Evolutionary conservation across 2,113 vertebrate genomes (phyloP).

Genomic region (Pica pica): DNA sequence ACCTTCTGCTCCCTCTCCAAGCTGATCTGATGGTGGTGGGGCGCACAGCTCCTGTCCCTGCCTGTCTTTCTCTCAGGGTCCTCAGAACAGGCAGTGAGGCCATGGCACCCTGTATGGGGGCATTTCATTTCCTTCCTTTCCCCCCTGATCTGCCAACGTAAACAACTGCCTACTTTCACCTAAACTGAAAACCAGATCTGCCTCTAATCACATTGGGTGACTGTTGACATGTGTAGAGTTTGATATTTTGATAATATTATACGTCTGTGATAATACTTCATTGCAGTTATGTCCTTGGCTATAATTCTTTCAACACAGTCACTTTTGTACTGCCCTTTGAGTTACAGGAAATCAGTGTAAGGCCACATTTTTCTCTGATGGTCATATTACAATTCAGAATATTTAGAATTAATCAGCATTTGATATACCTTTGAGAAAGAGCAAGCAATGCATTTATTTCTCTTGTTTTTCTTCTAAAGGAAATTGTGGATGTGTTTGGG

Average conservation of each 20-base stretch:
- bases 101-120: background rate
- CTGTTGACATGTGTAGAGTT: constrained; percentile 28
- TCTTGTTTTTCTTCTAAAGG: background rate
- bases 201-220: background rate
- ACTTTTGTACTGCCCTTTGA: background rate
- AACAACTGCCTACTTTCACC: constrained; percentile 7
- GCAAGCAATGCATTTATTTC: background rate
- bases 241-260: constrained; percentile 52
- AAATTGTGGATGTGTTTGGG: background rate
- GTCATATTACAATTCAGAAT: background rate
- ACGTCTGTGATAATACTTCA: constrained; percentile 32
- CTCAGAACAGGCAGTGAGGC: background rate
- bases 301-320: constrained; percentile 50
- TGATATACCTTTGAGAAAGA: background rate
- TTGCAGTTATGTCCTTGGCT: constrained; percentile 38
- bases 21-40: background rate
- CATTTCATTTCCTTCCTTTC: constrained; percentile 17
- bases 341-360: background rate
- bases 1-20: background rate
- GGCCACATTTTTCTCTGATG: background rate
- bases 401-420: constrained; percentile 6
- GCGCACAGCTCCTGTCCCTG: background rate
- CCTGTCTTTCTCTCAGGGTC: background rate
- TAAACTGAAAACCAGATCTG: constrained; percentile 11
- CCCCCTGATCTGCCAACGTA: background rate